Evolutionary conservation across 2,113 vertebrate species (phyloP).

Genomic region (Pavo muticus): DNA sequence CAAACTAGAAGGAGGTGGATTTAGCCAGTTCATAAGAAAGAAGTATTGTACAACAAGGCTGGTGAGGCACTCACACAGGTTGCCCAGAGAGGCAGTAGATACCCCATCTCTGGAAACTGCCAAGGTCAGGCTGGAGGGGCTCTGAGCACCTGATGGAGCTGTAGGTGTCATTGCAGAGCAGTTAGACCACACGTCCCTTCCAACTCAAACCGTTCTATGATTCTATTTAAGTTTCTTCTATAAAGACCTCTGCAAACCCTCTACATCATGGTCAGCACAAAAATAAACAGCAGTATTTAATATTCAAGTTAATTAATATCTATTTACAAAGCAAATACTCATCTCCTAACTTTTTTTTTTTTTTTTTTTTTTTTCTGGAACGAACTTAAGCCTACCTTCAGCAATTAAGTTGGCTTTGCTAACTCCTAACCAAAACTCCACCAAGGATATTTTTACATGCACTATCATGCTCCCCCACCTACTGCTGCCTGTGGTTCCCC

Average conservation of each 20-base stretch:
- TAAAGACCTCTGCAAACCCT: background rate
- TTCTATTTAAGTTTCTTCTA: background rate
- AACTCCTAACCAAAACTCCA: background rate
- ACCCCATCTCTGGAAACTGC: no score
- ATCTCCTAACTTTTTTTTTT: background rate
- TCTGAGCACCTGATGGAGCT: no score
- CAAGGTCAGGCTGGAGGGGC: no score
- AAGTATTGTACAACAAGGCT: no score
- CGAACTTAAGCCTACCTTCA: background rate
- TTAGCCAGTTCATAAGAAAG: no score
- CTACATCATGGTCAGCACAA: background rate
- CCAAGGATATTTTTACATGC: background rate
- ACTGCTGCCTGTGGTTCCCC: background rate
- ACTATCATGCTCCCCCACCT: accelerated
- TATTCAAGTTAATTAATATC: background rate
- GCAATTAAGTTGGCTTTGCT: background rate
- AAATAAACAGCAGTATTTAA: background rate
- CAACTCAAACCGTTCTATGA: no score
- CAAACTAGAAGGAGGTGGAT: no score
- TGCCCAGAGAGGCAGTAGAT: no score
- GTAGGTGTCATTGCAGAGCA: no score
- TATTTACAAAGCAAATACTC: background rate
- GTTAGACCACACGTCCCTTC: no score
- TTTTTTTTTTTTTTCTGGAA: background rate
- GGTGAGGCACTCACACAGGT: no score